Conservation (phyloP, 2,797 vertebrate genomes). For the Karalla daura region DNA sequence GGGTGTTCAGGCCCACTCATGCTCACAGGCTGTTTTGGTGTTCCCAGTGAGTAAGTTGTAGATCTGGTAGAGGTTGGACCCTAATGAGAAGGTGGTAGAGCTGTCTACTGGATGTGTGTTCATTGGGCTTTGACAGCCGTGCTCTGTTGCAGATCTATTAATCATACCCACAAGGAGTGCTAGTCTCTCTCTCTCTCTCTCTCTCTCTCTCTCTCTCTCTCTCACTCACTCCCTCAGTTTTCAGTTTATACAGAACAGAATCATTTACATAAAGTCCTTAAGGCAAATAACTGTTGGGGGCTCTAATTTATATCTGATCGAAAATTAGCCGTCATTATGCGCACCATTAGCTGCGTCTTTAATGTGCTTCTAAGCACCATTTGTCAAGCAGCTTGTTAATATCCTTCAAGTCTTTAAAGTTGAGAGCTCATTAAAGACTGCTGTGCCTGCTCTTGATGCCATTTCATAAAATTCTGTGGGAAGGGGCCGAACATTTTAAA, state of each 20-base stretch:
- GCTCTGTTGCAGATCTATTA: conserved; percentile 90
- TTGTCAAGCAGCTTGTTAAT: conserved; percentile 99
- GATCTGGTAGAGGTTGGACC: conserved; percentile 68
- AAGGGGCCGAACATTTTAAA: conserved; percentile 75
- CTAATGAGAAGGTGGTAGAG: conserved; percentile 83
- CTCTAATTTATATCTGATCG: conserved; percentile 99
- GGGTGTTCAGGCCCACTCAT: conserved; percentile 34
- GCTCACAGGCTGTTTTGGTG: conserved; percentile 69
- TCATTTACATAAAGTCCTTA: conserved; percentile 99
- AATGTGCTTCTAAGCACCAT: conserved; percentile 99
- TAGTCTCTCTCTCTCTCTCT: conserved; percentile 60
- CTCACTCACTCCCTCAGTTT: conserved; percentile 80
- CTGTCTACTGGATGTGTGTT: conserved; percentile 83
- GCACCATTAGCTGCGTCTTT: conserved; percentile 99
- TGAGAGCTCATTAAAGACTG: conserved; percentile 99
- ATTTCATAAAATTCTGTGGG: conserved; percentile 92
- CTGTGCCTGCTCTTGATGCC: conserved; percentile 94
- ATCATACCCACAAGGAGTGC: conserved; percentile 90
- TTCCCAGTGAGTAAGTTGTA: conserved; percentile 74
- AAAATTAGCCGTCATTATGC: conserved; percentile 99
- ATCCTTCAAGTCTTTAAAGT: conserved; percentile 99
- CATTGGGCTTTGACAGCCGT: conserved; percentile 88
- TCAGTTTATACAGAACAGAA: conserved; percentile 98
- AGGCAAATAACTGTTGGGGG: conserved; percentile 99
- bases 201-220: conserved; percentile 22